These are phyloP conservation scores for Notodonta dromedarius DNA, from an alignment of 2,888 invertebrate genomes.

Conservation along the genomic window DNA sequence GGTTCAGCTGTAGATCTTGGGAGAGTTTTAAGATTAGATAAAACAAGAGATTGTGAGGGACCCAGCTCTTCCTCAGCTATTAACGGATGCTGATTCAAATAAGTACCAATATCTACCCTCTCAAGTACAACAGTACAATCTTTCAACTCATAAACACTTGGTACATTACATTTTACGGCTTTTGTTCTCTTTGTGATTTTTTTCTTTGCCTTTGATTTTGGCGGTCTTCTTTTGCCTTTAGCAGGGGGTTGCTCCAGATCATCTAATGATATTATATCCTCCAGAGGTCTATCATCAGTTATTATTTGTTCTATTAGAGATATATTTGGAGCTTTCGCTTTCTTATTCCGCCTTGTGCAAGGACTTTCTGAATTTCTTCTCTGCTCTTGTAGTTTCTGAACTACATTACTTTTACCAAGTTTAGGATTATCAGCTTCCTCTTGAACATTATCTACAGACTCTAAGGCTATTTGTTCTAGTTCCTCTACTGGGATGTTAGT, in stretches of 20 bases:
- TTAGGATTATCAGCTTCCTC: conserved; percentile 35
- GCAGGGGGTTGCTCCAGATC: conserved; percentile 58
- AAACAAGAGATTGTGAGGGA: background rate
- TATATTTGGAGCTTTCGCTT: conserved; percentile 66
- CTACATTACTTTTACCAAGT: conserved; percentile 42
- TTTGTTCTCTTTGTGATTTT: conserved; percentile 39
- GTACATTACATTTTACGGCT: conserved; percentile 21
- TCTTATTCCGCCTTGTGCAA: conserved; percentile 46
- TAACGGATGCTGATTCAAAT: conserved; percentile 27
- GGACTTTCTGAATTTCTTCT: conserved; percentile 57
- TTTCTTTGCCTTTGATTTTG: conserved; percentile 44
- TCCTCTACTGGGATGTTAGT: conserved; percentile 73
- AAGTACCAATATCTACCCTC: conserved; percentile 54
- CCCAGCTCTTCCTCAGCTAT: background rate
- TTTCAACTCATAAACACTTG: conserved; percentile 45
- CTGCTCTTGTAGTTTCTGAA: conserved; percentile 46
- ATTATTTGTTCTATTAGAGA: conserved; percentile 76
- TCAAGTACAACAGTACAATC: conserved; percentile 63
- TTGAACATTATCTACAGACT: conserved; percentile 59
- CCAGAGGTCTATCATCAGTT: conserved; percentile 70
- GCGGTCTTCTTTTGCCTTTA: conserved; percentile 45
- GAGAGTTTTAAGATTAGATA: conserved; percentile 1
- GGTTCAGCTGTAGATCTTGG: background rate
- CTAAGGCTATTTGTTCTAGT: conserved; percentile 70
- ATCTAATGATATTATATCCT: conserved; percentile 73